Conservation (phyloP, 2,113 vertebrate genomes). For the Nipponia nippon region DNA sequence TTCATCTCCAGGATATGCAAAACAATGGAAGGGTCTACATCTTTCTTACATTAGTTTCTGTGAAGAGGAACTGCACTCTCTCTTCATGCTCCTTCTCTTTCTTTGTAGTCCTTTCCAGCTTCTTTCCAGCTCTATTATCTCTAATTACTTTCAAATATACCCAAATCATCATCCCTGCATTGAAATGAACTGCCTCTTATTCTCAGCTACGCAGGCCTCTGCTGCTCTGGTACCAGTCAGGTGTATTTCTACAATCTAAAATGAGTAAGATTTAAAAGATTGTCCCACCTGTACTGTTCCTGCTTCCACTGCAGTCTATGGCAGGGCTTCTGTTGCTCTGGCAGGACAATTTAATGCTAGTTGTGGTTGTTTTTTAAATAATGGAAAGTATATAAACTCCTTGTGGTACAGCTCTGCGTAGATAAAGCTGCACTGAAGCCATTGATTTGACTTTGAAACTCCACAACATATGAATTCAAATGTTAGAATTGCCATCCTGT, state of each 20-base stretch:
- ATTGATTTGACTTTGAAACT: background rate
- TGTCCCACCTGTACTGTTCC: background rate
- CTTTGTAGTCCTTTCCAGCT: background rate
- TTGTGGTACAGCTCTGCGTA: background rate
- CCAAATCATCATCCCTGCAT: background rate
- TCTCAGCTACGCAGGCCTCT: background rate
- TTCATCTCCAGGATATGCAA: background rate
- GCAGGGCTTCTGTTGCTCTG: background rate
- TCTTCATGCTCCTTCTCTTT: background rate
- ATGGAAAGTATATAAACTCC: background rate
- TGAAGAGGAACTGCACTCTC: background rate
- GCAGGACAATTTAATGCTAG: background rate
- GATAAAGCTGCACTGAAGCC: background rate
- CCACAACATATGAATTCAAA: background rate
- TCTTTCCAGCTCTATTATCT: background rate
- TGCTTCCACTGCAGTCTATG: background rate
- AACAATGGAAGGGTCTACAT: background rate
- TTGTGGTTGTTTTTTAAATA: background rate
- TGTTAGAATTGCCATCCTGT: background rate
- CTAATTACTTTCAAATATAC: background rate
- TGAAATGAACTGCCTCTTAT: background rate
- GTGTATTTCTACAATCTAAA: background rate
- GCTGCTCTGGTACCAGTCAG: background rate
- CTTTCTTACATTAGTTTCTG: background rate
- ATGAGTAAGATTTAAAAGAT: background rate